Evolutionary conservation across 35 echinoderm and acorn worm species (phyloP), one percentile per base, ranked within the genome.

Genomic region (Acanthaster planci): DNA sequence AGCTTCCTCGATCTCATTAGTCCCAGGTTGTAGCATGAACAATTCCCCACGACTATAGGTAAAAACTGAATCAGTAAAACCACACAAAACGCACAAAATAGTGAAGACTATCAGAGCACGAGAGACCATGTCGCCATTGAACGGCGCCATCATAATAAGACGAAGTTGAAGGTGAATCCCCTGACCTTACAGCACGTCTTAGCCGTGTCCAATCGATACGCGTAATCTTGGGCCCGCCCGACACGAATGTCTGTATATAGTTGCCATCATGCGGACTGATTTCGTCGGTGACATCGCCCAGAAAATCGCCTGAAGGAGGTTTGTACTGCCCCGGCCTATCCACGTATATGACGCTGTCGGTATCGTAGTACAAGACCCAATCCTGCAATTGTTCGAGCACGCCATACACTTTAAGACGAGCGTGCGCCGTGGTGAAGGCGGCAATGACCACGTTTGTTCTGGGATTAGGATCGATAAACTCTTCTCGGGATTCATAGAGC

Each of bases 401-500:
- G 12, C 57, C 51, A 26, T 93, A 97, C 8, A 92, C 77, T 38
- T 84, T 80, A 16, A 97, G 77, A 36, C 94, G 68, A 36, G 94
- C 93, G 21, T 85, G 67, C 79, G 60, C 77, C 3, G 93, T 96
- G 7, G 89, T 92, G 78, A 88, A 96, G 3, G 85, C 81, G 6
- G 89, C 93, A n/a, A 96, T 55, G 16, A 96, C 85, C 1, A 96
- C 89, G 85, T 91, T 89, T 27, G 87, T 88, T n/a, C 78, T 86
- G 19, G 82, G 59, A 52, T 90, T 85, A 7, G 84, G 76, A 22
- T 77, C 47, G 54, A 40, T 39, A 80, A 90, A 94, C 5, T 89
- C 82, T 82, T 72, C 76, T 9, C 89, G 39, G 1, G 79, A 10
- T 29, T 90, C 55, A 32, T 80, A 93, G 27, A 40, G 59, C 44